Evolutionary conservation across 2,797 vertebrate species (phyloP).

Genomic region (Lerista edwardsae): DNA sequence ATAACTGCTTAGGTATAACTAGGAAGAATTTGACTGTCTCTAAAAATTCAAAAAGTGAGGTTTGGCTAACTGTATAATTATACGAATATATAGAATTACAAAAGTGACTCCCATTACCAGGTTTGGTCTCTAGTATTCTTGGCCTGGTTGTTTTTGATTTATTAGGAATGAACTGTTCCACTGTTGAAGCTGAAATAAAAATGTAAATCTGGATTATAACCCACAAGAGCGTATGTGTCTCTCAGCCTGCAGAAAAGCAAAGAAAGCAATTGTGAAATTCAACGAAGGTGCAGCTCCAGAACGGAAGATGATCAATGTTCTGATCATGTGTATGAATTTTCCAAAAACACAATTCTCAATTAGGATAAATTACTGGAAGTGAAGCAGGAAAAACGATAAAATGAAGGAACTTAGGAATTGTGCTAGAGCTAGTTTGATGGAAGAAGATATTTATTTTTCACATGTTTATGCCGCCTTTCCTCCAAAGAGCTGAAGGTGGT

Average conservation of each 20-base stretch:
- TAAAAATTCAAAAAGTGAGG: constrained; percentile 27
- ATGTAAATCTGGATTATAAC: constrained; percentile 33
- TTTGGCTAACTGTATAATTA: constrained; percentile 37
- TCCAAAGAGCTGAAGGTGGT: too few species aligned
- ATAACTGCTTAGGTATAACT: constrained; percentile 17
- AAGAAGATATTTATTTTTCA: not conserved
- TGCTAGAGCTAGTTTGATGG: not conserved
- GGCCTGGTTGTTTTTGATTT: constrained; percentile 64
- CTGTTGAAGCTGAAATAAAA: constrained; percentile 73
- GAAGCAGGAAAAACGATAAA: too few species aligned
- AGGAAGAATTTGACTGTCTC: not conserved
- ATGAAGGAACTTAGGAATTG: too few species aligned
- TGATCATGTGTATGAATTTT: not conserved
- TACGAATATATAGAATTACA: constrained; percentile 43
- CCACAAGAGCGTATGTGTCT: not conserved
- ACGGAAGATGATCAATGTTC: constrained; percentile 14
- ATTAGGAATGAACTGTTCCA: constrained; percentile 62
- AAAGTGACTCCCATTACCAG: constrained; percentile 73
- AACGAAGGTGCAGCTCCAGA: constrained; percentile 21
- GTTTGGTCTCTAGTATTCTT: constrained; percentile 68
- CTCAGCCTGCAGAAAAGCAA: constrained; percentile 38
- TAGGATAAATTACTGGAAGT: too few species aligned
- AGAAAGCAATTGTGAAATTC: constrained; percentile 41
- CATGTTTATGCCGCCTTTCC: too few species aligned
- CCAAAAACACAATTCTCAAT: not conserved